Evolutionary conservation across 2,113 vertebrate species (phyloP).

Genomic region (Pyrgilauda ruficollis): DNA sequence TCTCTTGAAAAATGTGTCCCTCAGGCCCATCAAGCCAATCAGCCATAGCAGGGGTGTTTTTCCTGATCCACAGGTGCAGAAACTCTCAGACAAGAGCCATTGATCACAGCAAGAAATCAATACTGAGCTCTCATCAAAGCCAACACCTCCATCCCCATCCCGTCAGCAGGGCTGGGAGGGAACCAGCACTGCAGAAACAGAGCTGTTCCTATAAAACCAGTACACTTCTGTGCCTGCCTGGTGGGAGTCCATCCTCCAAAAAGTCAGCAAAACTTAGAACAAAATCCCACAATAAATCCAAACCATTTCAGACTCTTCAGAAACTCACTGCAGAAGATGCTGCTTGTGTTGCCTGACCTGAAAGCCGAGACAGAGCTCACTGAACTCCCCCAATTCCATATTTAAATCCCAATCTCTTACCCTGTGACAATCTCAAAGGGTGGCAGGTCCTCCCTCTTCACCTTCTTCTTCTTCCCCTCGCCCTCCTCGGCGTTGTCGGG

Average conservation of each 20-base stretch:
- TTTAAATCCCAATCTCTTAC: conserved; percentile 68
- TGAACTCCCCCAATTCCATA: background rate
- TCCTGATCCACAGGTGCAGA: background rate
- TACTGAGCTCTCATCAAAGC: background rate
- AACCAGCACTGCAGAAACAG: background rate
- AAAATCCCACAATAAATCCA: background rate
- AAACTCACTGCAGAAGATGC: background rate
- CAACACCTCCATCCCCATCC: background rate
- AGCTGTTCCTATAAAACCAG: background rate
- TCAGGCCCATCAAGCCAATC: background rate
- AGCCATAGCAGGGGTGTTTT: background rate
- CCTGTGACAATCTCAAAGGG: conserved; percentile 90
- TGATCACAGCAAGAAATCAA: conserved; percentile 16
- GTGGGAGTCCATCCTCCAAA: background rate
- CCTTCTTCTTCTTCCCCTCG: conserved; percentile 60
- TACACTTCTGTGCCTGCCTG: background rate
- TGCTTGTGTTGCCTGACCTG: background rate
- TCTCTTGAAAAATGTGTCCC: background rate
- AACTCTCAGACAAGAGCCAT: conserved; percentile 11
- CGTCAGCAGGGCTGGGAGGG: background rate
- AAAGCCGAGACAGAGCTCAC: background rate
- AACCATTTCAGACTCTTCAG: background rate
- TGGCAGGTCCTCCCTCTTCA: conserved; percentile 81
- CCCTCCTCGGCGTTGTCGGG: conserved; percentile 45
- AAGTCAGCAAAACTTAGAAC: background rate